These are phyloP conservation scores for Murina feae DNA, from an alignment of 2,113 vertebrate species.

Conservation along the genomic window DNA sequence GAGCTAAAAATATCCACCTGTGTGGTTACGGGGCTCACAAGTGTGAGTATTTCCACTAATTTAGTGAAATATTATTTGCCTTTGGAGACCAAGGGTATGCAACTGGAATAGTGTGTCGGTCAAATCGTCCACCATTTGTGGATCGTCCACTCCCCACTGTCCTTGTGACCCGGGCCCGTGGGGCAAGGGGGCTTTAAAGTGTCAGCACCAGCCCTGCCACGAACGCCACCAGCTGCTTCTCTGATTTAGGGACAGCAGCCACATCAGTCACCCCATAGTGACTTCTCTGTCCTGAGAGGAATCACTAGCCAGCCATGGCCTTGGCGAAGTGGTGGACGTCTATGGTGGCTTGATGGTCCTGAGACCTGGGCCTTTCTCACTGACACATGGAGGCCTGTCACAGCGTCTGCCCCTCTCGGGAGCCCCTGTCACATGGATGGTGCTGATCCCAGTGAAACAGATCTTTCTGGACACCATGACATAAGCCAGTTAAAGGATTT, in stretches of 20 bases:
- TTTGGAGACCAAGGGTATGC: neutral
- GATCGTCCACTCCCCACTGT: accelerated
- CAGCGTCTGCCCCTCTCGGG: accelerated
- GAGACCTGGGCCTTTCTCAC: neutral
- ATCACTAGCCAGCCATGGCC: neutral
- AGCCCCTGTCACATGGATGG: neutral
- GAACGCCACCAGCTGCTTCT: neutral
- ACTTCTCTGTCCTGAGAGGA: neutral
- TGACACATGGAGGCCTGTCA: neutral
- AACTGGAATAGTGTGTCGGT: neutral
- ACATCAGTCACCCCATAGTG: neutral
- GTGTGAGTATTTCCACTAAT: neutral
- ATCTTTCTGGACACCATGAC: neutral
- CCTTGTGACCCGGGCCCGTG: accelerated
- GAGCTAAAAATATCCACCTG: accelerated
- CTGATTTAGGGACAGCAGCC: neutral
- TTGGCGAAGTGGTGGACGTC: neutral
- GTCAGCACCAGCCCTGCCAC: neutral
- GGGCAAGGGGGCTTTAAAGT: neutral
- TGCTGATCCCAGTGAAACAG: neutral
- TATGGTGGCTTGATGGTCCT: neutral
- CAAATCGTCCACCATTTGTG: accelerated
- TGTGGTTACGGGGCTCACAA: neutral
- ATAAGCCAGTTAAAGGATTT: neutral
- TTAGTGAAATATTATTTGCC: neutral